Evolutionary conservation across 2,113 vertebrate genomes (phyloP).

Genomic region (Chauna torquata): DNA sequence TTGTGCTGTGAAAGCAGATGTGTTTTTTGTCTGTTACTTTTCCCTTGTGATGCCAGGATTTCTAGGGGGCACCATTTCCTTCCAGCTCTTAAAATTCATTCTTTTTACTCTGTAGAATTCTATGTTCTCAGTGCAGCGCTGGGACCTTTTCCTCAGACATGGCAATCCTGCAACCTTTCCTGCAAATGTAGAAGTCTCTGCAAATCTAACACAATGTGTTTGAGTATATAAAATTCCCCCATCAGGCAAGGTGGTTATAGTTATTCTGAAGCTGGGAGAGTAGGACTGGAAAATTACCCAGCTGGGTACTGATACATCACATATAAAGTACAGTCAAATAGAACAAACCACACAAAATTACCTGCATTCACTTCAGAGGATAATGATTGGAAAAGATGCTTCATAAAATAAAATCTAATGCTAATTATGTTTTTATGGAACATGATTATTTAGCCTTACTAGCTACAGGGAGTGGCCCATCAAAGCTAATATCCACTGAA

Average conservation of each 20-base stretch:
- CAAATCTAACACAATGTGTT: not conserved
- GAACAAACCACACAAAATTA: slow-evolving; percentile 19
- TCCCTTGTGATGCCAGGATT: not conserved
- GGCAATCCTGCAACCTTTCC: not conserved
- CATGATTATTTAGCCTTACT: not conserved
- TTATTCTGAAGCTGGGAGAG: not conserved
- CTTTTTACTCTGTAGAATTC: not conserved
- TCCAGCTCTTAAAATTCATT: not conserved
- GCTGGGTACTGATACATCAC: not conserved
- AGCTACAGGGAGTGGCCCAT: not conserved
- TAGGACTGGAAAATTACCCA: not conserved
- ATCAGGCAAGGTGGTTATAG: not conserved
- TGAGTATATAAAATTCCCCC: not conserved
- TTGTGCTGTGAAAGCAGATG: not conserved
- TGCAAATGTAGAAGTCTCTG: not conserved
- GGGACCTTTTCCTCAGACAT: not conserved
- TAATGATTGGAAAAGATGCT: not conserved
- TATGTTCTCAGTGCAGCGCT: not conserved
- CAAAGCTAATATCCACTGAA: not conserved
- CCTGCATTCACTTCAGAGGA: not conserved
- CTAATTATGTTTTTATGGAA: not conserved
- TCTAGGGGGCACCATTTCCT: not conserved
- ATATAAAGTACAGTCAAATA: not conserved
- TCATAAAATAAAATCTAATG: not conserved
- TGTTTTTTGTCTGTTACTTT: not conserved